A percentile compares a stretch with the other conserved stretches of the same genome.
Evolutionary conservation across 2,888 invertebrate genomes (phyloP).

Genomic region (Imbricaverruca yamaguchii): DNA sequence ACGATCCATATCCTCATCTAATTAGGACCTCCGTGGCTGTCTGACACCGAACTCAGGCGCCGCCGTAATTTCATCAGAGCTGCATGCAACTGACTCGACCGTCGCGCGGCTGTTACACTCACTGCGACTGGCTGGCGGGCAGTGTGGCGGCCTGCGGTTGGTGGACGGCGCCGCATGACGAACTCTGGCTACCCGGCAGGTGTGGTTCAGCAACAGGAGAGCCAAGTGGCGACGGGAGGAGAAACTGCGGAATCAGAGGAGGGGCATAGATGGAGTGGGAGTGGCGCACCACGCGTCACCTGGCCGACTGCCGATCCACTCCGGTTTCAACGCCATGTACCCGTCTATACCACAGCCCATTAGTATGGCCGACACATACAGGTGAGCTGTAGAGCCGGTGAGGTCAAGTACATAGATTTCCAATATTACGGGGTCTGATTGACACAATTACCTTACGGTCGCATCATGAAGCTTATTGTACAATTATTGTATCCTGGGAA

Average conservation of each 20-base stretch:
- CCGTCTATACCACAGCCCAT: conserved; percentile 91
- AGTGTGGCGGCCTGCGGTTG: background rate
- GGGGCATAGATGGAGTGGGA: conserved; percentile 40
- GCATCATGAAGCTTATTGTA: no score
- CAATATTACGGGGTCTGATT: no score
- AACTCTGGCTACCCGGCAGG: conserved; percentile 53
- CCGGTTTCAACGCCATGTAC: conserved; percentile 91
- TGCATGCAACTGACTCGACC: background rate
- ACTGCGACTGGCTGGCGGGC: background rate
- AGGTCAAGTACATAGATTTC: no score
- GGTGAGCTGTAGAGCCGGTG: conserved; percentile 24
- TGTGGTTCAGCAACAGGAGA: conserved; percentile 98
- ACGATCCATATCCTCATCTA: background rate
- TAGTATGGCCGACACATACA: conserved; percentile 61
- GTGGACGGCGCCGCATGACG: conserved; percentile 25
- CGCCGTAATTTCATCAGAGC: background rate
- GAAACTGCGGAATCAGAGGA: conserved; percentile 86
- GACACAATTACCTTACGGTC: no score
- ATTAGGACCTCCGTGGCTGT: background rate
- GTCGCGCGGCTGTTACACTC: background rate
- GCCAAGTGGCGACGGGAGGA: conserved; percentile 99
- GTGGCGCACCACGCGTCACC: conserved; percentile 49
- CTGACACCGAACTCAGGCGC: background rate
- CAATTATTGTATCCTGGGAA: no score
- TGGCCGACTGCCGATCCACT: conserved; percentile 55